Evolutionary conservation across 2,888 invertebrate species (phyloP).

Genomic region (Sphinx pinastri): DNA sequence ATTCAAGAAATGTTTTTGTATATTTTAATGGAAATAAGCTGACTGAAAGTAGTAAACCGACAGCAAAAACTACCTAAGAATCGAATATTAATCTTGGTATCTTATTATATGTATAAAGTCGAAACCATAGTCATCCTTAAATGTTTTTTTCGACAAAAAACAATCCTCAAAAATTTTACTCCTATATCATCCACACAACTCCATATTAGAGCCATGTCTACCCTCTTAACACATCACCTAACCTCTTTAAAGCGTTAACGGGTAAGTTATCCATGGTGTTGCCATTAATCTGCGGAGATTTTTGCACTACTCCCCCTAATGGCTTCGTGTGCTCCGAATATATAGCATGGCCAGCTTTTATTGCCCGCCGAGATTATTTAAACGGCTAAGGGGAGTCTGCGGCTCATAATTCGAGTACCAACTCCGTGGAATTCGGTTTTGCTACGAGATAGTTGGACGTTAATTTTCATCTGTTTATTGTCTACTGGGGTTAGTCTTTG

Average conservation of each 20-base stretch:
- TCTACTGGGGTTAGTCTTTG: constrained; percentile 34
- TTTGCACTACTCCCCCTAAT: constrained; percentile 59
- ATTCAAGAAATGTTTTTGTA: too few relatives aligned
- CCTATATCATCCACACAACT: too few relatives aligned
- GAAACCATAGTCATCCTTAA: background rate
- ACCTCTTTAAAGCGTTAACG: constrained; percentile 28
- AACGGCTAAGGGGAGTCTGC: constrained; percentile 54
- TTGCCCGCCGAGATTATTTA: constrained; percentile 66
- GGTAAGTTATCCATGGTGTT: constrained; percentile 45
- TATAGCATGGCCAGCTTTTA: constrained; percentile 56
- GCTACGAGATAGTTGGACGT: constrained; percentile 50
- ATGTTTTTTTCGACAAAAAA: too few relatives aligned
- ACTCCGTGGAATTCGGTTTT: constrained; percentile 47
- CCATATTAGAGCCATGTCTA: background rate
- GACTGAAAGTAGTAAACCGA: too few relatives aligned
- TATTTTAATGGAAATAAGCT: too few relatives aligned
- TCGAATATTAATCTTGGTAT: too few relatives aligned
- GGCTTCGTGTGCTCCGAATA: constrained; percentile 60
- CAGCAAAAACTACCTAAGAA: too few relatives aligned
- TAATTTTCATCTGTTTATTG: constrained; percentile 49
- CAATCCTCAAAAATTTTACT: too few relatives aligned
- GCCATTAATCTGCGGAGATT: constrained; percentile 56
- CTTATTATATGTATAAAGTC: too few relatives aligned
- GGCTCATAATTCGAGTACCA: constrained; percentile 58
- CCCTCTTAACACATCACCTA: background rate